Conservation (phyloP, 2,888 invertebrate genomes). For the Drosophila borealis region DNA sequence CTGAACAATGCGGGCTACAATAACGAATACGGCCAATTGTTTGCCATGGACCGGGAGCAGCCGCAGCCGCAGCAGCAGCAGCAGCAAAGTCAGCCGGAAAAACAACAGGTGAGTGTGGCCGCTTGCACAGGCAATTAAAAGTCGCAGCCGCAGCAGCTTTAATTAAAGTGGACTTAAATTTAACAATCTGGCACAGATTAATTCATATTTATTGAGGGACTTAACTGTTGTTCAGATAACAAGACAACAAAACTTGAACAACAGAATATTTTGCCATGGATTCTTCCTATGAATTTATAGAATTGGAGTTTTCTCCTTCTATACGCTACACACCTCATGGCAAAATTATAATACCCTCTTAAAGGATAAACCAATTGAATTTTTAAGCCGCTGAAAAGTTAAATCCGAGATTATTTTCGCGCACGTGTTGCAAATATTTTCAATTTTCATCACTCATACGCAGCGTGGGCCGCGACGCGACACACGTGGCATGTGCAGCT, state of each 20-base stretch:
- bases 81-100: conserved; percentile 45
- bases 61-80: conserved; percentile 37
- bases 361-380: too few species aligned
- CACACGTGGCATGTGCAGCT: not conserved
- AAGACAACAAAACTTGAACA: too few species aligned
- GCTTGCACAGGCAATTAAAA: conserved; percentile 1
- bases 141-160: not conserved
- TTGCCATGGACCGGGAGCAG: conserved; percentile 37
- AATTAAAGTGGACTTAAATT: conserved; percentile 11
- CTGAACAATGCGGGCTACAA: conserved; percentile 39
- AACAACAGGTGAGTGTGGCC: conserved; percentile 2
- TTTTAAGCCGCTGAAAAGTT: too few species aligned
- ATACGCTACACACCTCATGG: too few species aligned
- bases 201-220: too few species aligned
- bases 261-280: too few species aligned
- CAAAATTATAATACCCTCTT: too few species aligned
- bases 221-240: too few species aligned
- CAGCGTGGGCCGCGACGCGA: conserved; percentile 19
- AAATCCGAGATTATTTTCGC: too few species aligned
- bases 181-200: too few species aligned
- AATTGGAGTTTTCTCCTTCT: too few species aligned
- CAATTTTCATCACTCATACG: conserved; percentile 38
- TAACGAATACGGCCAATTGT: conserved; percentile 58
- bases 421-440: not conserved
- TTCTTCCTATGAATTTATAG: too few species aligned